Conservation (phyloP, 2,888 invertebrate genomes). For the Melolontha melolontha region DNA sequence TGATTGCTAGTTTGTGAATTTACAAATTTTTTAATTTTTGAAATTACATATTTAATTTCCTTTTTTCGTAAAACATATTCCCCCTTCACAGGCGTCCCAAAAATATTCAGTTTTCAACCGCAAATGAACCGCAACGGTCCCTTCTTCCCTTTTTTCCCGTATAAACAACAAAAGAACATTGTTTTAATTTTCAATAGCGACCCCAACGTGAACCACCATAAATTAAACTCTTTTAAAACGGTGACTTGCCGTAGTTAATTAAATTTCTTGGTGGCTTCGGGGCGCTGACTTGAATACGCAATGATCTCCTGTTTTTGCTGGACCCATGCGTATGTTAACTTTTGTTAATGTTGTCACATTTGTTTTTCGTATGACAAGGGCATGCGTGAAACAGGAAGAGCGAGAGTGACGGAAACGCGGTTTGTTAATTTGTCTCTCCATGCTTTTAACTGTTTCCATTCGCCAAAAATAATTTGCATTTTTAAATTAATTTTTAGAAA, state of each 20-base stretch:
- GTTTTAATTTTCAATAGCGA: constrained; percentile 12
- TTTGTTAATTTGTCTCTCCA: too few species aligned
- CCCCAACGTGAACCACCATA: not conserved
- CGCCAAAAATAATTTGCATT: too few species aligned
- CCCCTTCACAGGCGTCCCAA: not conserved
- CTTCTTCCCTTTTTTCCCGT: not conserved
- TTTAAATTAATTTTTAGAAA: too few species aligned
- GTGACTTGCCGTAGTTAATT: not conserved
- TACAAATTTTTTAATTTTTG: too few species aligned
- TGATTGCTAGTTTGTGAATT: too few species aligned
- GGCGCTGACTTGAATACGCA: not conserved
- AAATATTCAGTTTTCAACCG: not conserved
- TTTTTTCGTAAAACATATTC: too few species aligned
- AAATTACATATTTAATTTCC: too few species aligned
- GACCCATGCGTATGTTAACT: not conserved
- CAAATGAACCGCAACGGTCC: not conserved
- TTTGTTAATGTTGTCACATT: too few species aligned
- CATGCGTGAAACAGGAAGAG: too few species aligned
- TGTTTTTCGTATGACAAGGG: too few species aligned
- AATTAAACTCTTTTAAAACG: constrained; percentile 5
- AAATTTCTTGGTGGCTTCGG: constrained; percentile 8
- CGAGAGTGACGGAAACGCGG: too few species aligned
- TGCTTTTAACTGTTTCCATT: too few species aligned
- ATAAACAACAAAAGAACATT: not conserved
- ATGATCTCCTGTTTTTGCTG: not conserved